These are phyloP conservation scores for Anorthoa munda DNA, from an alignment of 2,888 invertebrate genomes.

Conservation along the genomic window DNA sequence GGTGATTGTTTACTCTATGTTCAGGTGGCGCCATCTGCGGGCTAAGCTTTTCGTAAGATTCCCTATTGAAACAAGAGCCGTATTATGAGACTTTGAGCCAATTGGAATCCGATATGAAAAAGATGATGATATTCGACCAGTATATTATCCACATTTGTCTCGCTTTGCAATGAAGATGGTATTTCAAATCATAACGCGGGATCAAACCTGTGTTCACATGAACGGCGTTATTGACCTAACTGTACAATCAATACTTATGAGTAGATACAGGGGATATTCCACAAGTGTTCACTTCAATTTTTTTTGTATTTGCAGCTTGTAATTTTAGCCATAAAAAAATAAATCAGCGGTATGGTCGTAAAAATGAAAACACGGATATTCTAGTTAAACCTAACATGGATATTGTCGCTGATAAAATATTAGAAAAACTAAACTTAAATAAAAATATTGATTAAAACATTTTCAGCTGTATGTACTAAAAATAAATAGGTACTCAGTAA, in stretches of 20 bases:
- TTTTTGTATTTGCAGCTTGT: not conserved
- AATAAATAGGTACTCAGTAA: constrained; percentile 12
- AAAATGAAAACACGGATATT: not conserved
- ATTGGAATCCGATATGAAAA: not conserved
- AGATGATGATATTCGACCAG: not conserved
- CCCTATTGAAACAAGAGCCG: not conserved
- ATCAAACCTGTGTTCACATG: not conserved
- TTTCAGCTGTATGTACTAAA: constrained; percentile 7
- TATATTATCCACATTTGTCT: not conserved
- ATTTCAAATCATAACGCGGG: not conserved
- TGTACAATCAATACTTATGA: constrained; percentile 20
- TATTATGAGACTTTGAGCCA: not conserved
- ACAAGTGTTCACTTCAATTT: constrained; percentile 10
- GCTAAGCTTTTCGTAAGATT: not conserved
- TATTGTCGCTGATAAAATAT: not conserved
- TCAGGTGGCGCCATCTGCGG: not conserved
- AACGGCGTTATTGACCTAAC: not conserved
- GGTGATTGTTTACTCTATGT: not conserved
- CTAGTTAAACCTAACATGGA: not conserved
- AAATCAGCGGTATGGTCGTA: not conserved
- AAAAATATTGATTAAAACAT: not conserved
- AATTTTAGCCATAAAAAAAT: not conserved
- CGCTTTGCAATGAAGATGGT: not conserved
- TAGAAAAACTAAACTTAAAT: not conserved
- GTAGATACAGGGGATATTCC: constrained; percentile 1